Conservation (phyloP, 2,888 invertebrate genomes). For the Sussaba pulchella region DNA sequence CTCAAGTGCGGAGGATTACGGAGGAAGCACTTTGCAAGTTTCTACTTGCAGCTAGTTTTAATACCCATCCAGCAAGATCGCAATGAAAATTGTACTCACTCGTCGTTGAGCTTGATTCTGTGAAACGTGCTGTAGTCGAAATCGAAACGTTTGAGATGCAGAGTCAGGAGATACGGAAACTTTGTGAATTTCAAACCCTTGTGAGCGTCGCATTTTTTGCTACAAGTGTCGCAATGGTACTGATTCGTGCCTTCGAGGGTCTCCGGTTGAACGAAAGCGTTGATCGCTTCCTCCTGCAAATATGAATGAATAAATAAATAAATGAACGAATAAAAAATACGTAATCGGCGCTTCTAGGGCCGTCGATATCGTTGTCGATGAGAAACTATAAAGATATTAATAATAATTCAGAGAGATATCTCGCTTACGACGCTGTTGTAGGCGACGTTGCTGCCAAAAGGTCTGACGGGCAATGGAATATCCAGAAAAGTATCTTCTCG, state of each 20-base stretch:
- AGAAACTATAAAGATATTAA: too few species aligned
- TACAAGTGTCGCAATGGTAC: slow-evolving; percentile 94
- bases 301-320: background rate
- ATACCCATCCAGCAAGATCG: too few species aligned
- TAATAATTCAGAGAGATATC: too few species aligned
- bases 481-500: slow-evolving; percentile 94
- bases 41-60: too few species aligned
- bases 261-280: slow-evolving; percentile 94
- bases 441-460: slow-evolving; percentile 91
- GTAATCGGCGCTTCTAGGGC: too few species aligned
- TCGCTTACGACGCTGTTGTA: slow-evolving; percentile 90
- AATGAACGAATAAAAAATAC: background rate
- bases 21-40: too few species aligned
- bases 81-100: slow-evolving; percentile 85
- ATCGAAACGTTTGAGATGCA: slow-evolving; percentile 95
- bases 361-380: too few species aligned
- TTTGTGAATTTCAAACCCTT: slow-evolving; percentile 95
- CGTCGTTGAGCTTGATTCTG: slow-evolving; percentile 94
- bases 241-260: slow-evolving; percentile 93
- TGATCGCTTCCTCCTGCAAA: slow-evolving; percentile 91
- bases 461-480: slow-evolving; percentile 93
- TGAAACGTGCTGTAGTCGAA: slow-evolving; percentile 94
- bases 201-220: slow-evolving; percentile 94
- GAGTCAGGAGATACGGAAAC: slow-evolving; percentile 94
- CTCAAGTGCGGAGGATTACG: too few species aligned